Conservation (phyloP, 2,888 invertebrate species). For the Amphipyra berbera region DNA sequence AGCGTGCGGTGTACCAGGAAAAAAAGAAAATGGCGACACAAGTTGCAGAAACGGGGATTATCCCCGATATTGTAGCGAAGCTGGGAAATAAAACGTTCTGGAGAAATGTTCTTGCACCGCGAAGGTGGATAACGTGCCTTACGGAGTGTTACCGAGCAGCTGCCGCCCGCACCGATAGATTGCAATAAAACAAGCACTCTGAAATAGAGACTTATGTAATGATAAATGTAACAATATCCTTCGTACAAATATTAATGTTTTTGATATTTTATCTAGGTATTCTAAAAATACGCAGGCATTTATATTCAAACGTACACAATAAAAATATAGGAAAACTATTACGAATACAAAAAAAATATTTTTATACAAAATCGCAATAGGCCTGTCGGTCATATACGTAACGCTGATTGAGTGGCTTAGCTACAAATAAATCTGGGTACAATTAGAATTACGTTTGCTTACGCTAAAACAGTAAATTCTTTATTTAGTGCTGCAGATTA, state of each 20-base stretch:
- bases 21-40: slow-evolving; percentile 63
- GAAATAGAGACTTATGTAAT: slow-evolving; percentile 44
- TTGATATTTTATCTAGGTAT: too few relatives aligned
- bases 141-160: slow-evolving; percentile 60
- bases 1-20: slow-evolving; percentile 40
- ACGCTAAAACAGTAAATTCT: too few relatives aligned
- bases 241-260: slow-evolving; percentile 22
- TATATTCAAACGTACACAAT: too few relatives aligned
- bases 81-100: slow-evolving; percentile 71
- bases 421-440: too few relatives aligned
- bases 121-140: slow-evolving; percentile 70
- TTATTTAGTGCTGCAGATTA: slow-evolving; percentile 3
- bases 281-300: too few relatives aligned
- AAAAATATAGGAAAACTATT: too few relatives aligned
- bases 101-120: slow-evolving; percentile 60
- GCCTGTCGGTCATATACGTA: too few relatives aligned
- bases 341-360: too few relatives aligned
- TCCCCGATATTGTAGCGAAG: slow-evolving; percentile 70
- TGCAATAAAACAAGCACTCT: slow-evolving; percentile 55
- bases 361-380: too few relatives aligned
- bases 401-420: too few relatives aligned
- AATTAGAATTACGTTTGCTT: too few relatives aligned
- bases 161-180: slow-evolving; percentile 58
- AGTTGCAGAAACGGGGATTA: slow-evolving; percentile 76
- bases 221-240: slow-evolving; percentile 45